Base-by-base conservation (phyloP, 2,797 vertebrate genomes). In the Tachyglossus aculeatus region DNA sequence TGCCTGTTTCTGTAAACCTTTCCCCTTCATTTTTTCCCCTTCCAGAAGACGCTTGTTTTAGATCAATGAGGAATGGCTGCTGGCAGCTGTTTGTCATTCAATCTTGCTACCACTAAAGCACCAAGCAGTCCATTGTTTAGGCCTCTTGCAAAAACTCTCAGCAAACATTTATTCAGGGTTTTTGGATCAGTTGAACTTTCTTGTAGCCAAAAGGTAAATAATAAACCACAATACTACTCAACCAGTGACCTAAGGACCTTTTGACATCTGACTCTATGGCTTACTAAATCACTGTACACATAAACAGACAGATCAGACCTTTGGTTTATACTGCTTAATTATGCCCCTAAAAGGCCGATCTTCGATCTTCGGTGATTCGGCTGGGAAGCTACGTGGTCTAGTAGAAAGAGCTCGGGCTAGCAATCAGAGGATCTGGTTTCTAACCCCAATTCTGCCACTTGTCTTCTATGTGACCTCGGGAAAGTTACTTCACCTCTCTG, bases 101-200 rank as follows among this genome's bases (percentile, higher is more conserved):
- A 13, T 52, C 66, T 67, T 77, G 71, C 74, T 82, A 68, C 80
- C 77, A 85, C 67, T 57, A 82, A 78, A 70, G 62, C 56, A 82
- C 64, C 71, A 80, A 82, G 38, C 60, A 80, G 71, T 80, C 82
- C 74, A 70, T 71, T 88, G 82, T 86, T 86, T 80, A 76, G 84
- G 75, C 59, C 1, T 24, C 65, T n/a, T n/a, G 22, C 16, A 82
- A 48, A 83, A 69, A 78, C 39, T 55, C 78, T 76, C 43, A 44
- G 55, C 78, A 85, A 88, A 85, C 80, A 80, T 82, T 81, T 82
- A 83, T 56, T 67, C 80, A 70, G 44, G 48, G 48, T 55, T 78
- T 67, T 64, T 81, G 77, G 77, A 74, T 78, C 77, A 80, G 71
- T 74, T 67, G 78, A 71, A 77, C 67, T 71, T 72, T 78, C 84